Evolutionary conservation across 2,113 vertebrate genomes (phyloP), one percentile per base, ranked within the genome.

Genomic region (Rhinolophus ferrumequinum): DNA sequence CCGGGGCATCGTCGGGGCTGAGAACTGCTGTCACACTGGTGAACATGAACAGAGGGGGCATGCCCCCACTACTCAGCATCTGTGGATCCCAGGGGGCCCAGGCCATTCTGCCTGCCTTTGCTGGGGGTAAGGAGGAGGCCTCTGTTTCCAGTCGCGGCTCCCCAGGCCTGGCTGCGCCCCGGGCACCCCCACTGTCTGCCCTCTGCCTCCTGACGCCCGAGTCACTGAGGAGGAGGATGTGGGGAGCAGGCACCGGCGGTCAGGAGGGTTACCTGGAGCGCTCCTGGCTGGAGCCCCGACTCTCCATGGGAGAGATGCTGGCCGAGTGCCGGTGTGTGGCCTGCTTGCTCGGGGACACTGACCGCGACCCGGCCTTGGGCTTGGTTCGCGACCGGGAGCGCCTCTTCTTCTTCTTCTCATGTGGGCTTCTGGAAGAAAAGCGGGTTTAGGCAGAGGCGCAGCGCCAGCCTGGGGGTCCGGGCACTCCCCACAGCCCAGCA

Each of bases 221-320:
- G 67, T 6, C 8, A 69, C 56, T 13, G 8, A 0, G 52, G 21
- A 85, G 24, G 35, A 41, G 69, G 69, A 21, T 4, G 30, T 1
- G 33, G 28, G 56, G 15, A 6, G 44, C 60, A 13, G 87, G 24
- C 58, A 3, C 19, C 19, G 41, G 70, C 6, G 11, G 69, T 4
- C 58, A 60, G 72, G 70, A 21, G 13, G 0, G 0, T 93, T 99
- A 99, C 99, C 99, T 99, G 98, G 99, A 99, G 95, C 98, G 99
- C 88, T 99, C 98, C 97, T 99, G 98, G 98, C 99, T 99, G 98
- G 99, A 99, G 96, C 99, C 98, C 94, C 99, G 99, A 96, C 99
- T 99, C 96, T 99, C 99, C 96, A 99, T 98, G 19, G 98, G 99
- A 97, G 99, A 99, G 98, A 99, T 98, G 97, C 99, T 99, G 93